phyloP scores from a whole-genome alignment of 1,140 invertebrate species.

The Cataglyphis hispanica region DNA sequence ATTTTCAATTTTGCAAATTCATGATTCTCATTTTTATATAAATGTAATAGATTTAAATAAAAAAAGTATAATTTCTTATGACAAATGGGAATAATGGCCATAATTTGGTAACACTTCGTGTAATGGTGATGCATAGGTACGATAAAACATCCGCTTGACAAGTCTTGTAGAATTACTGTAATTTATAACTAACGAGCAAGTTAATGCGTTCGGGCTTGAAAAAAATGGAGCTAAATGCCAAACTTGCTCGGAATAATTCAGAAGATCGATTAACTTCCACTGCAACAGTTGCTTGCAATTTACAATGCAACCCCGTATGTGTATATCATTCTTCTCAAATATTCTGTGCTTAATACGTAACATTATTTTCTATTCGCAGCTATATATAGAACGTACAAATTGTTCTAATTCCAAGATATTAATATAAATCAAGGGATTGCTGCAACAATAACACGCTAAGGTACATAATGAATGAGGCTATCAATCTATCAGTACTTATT shows the following conservation, averaged over 20 bases:
- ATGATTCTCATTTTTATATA: background rate
- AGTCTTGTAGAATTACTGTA: background rate
- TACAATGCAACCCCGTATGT: background rate
- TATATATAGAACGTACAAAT: slow-evolving; percentile 17
- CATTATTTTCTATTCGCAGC: slow-evolving; percentile 48
- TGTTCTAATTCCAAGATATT: slow-evolving; percentile 39
- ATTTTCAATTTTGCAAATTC: background rate
- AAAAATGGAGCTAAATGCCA: slow-evolving; percentile 25
- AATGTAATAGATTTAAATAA: background rate
- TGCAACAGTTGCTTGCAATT: slow-evolving; percentile 18
- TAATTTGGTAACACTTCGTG: background rate
- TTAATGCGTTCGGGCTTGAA: background rate
- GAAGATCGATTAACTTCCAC: slow-evolving; percentile 38
- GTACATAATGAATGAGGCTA: slow-evolving; percentile 1
- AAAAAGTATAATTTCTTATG: background rate
- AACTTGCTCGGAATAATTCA: slow-evolving; percentile 6
- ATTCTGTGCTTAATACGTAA: background rate
- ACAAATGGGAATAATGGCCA: background rate
- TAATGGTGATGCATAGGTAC: background rate
- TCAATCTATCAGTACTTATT: slow-evolving; percentile 34
- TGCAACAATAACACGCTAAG: slow-evolving; percentile 33
- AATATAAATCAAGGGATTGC: slow-evolving; percentile 50
- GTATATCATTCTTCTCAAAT: slow-evolving; percentile 30
- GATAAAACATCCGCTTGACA: background rate
- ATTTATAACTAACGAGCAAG: slow-evolving; percentile 8